phyloP scores from a whole-genome alignment of 2,113 vertebrate species.

The Turdus rufiventris region DNA sequence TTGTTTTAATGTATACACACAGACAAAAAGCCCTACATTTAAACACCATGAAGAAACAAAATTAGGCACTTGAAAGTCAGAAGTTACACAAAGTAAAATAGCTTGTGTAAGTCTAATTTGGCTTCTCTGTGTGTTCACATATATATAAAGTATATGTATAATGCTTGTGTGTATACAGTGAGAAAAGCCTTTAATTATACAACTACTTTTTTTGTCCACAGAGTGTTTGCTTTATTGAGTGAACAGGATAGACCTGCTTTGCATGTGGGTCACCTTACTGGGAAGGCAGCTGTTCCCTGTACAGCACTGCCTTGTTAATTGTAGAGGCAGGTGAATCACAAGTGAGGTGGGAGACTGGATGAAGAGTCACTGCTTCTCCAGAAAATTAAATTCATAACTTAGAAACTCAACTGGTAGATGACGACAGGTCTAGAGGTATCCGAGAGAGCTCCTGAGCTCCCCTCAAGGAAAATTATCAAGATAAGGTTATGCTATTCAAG shows the following conservation, averaged over 20 bases:
- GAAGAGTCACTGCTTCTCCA: not conserved
- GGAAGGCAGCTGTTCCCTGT: not conserved
- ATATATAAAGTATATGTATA: not conserved
- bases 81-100: not conserved
- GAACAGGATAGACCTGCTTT: slow-evolving; percentile 46
- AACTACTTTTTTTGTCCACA: not conserved
- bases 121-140: not conserved
- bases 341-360: not conserved
- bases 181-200: slow-evolving; percentile 32
- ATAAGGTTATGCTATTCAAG: not conserved
- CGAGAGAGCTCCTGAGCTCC: not conserved
- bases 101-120: slow-evolving; percentile 12
- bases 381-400: not conserved
- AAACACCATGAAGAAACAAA: not conserved
- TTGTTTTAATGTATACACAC: not conserved
- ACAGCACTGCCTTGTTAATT: accelerated
- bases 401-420: not conserved
- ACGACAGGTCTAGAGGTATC: not conserved
- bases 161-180: not conserved
- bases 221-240: not conserved
- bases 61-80: not conserved
- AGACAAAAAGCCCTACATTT: not conserved
- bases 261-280: not conserved
- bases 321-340: not conserved
- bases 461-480: not conserved